These are phyloP conservation scores for Strigamia maritima DNA, from an alignment of 2,888 invertebrate species.

Conservation along the genomic window DNA sequence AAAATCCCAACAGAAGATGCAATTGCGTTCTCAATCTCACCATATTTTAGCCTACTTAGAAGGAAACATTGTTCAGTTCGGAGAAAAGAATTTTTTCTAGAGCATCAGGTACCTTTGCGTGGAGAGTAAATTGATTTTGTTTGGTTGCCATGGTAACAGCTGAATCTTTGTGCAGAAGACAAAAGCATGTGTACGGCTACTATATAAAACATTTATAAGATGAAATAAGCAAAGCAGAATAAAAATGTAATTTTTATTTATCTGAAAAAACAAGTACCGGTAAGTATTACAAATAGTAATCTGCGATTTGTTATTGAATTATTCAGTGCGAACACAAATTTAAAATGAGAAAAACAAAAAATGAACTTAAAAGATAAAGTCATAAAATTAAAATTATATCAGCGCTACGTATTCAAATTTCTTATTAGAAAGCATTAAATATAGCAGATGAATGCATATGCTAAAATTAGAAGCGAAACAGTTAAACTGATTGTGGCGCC, in stretches of 20 bases:
- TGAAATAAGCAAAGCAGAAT: neutral
- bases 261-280: too few relatives aligned
- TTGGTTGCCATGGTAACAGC: neutral
- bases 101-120: neutral
- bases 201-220: neutral
- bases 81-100: neutral
- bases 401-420: too few relatives aligned
- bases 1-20: neutral
- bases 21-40: neutral
- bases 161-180: neutral
- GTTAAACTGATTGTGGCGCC: neutral
- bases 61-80: neutral
- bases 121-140: neutral
- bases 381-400: too few relatives aligned
- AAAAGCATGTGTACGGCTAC: neutral
- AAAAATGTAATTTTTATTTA: neutral
- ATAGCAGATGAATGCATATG: neutral
- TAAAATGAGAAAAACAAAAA: too few relatives aligned
- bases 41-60: neutral
- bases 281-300: too few relatives aligned
- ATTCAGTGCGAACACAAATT: too few relatives aligned
- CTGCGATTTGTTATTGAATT: too few relatives aligned
- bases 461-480: neutral
- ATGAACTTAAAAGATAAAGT: too few relatives aligned
- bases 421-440: neutral